Evolutionary conservation across 1,140 invertebrate genomes (phyloP), one percentile per base, ranked within the genome.

Genomic region (Philopotamus ludificatus): DNA sequence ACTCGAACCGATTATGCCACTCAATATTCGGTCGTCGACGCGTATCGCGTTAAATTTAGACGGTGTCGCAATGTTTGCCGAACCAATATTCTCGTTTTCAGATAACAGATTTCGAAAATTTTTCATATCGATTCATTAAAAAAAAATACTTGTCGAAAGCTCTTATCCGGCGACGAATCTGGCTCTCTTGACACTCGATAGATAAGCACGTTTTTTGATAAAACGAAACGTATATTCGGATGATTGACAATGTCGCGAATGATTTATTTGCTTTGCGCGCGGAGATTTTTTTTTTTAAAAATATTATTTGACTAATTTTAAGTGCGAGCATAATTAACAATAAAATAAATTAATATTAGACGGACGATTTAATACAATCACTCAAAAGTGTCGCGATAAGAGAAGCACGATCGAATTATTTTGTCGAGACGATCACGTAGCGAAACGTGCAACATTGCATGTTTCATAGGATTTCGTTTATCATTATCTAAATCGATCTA

Each of bases 71-170:
- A 54, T 54, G 8, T 54, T 51, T 51, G 18, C 15, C 22, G 26
- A 28, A 23, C 15, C 51, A 22, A 34, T 54, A 54, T 54, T 10
- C 51, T 54, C 18, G 51, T 54, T 54, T 23, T 23, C n/a, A 54
- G 51, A 54, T 54, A 54, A 54, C 22, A 23, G 22, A 54, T 23
- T 22, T 54, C 51, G 51, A 54, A 54, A 54, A 54, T 20, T 47
- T 47, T 47, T 47, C 44, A 8, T 47, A 47, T 54, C 51, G 34
- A 54, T 23, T 54, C 51, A 54, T 54, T 54, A 54, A 54, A 54
- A n/a, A n/a, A n/a, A 50, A 54, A 54, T 54, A 54, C 51, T 54
- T 54, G 51, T 54, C 25, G 51, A 54, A 54, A 54, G 22, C 15
- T 34, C 9, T 28, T 54, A 54, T 54, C 51, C 34, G 26, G 25